phyloP scores from a whole-genome alignment of 2,888 invertebrate species.

The Drosophila infuscata region DNA sequence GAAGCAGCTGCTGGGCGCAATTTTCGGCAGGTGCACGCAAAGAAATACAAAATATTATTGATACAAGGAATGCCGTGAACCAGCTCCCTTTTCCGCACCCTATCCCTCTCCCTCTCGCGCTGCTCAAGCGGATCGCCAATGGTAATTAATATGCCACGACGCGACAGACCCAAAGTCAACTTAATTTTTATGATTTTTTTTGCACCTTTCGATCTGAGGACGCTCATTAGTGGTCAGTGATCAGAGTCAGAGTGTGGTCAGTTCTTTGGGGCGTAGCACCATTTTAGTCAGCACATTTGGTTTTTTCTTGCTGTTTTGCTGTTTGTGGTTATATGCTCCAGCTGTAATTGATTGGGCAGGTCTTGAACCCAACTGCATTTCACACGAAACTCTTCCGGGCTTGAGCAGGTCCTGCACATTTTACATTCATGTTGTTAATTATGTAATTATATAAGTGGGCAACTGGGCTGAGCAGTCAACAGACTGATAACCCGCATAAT shows the following conservation, averaged over 20 bases:
- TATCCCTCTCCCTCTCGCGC: background rate
- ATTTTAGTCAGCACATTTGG: constrained; percentile 34
- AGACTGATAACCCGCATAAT: background rate
- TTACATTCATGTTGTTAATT: background rate
- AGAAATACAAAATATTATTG: constrained; percentile 59
- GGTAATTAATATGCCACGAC: constrained; percentile 70
- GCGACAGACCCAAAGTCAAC: constrained; percentile 4
- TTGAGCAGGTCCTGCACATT: constrained; percentile 1
- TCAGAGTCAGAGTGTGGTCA: constrained; percentile 18
- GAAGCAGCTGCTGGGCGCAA: constrained; percentile 55
- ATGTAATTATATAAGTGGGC: background rate
- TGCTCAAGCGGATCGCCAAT: constrained; percentile 18
- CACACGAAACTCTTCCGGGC: constrained; percentile 16
- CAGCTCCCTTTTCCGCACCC: background rate
- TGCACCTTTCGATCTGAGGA: constrained; percentile 60
- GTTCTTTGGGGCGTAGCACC: constrained; percentile 57
- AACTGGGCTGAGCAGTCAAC: background rate
- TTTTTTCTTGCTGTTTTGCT: background rate
- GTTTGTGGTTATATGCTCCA: constrained; percentile 57
- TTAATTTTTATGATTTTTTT: constrained; percentile 61
- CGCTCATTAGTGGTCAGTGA: constrained; percentile 62
- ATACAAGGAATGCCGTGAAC: constrained; percentile 53
- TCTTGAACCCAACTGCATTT: background rate
- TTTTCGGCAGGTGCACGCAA: constrained; percentile 69
- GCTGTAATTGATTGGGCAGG: constrained; percentile 34